Evolutionary conservation across 2,797 vertebrate species (phyloP).

Genomic region (Manis pentadactyla): DNA sequence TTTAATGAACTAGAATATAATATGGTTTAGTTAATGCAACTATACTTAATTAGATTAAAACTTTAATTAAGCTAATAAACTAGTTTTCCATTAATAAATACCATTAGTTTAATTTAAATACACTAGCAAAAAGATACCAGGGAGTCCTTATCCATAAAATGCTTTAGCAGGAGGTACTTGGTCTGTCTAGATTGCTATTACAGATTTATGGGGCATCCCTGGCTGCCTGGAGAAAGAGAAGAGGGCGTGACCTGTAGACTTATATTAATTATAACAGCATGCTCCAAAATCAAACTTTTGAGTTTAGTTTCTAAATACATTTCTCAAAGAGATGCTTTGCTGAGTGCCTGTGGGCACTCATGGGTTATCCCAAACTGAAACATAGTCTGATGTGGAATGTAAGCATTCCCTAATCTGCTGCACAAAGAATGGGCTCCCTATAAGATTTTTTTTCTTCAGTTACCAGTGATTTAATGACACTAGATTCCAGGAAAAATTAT

Average conservation of each 20-base stretch:
- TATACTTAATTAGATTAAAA: conserved; percentile 28
- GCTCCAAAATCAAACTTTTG: neutral
- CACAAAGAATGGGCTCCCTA: neutral
- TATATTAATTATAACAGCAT: neutral
- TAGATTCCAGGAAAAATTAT: neutral
- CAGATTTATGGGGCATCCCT: neutral
- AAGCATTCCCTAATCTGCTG: neutral
- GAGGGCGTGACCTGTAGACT: neutral
- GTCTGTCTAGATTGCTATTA: neutral
- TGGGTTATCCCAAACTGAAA: neutral
- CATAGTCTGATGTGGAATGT: neutral
- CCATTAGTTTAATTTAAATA: conserved; percentile 23
- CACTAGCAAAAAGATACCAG: neutral
- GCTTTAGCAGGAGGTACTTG: neutral
- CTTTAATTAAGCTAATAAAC: neutral
- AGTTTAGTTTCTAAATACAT: neutral
- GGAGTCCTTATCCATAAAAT: neutral
- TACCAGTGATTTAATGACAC: neutral
- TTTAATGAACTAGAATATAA: neutral
- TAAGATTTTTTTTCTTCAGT: neutral
- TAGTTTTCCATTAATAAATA: conserved; percentile 26
- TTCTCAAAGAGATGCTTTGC: neutral
- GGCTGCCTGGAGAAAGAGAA: neutral
- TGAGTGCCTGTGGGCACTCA: neutral
- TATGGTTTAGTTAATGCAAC: neutral